These are phyloP conservation scores for Sturnira hondurensis DNA, from an alignment of 2,113 vertebrate species.

Conservation along the genomic window DNA sequence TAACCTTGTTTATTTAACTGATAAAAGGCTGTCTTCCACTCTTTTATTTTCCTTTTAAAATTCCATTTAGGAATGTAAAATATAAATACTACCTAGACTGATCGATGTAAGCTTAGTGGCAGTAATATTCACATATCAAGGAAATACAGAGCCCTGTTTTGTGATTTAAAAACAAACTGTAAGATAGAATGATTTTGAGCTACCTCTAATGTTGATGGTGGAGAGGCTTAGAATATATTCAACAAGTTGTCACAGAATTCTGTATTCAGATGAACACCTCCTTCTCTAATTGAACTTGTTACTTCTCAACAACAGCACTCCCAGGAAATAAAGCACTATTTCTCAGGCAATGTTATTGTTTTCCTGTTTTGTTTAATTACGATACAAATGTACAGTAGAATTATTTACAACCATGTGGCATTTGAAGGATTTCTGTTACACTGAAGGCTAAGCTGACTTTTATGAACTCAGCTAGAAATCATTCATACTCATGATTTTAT, in stretches of 20 bases:
- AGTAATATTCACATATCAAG: neutral
- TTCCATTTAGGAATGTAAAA: neutral
- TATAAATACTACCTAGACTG: neutral
- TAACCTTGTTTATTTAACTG: neutral
- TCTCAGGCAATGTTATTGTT: neutral
- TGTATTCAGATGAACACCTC: neutral
- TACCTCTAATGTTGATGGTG: neutral
- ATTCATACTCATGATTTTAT: neutral
- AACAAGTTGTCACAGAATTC: neutral
- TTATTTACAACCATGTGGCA: neutral
- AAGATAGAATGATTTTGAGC: neutral
- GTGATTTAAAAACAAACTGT: neutral
- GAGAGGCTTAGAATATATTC: neutral
- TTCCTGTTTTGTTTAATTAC: neutral
- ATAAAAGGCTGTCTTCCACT: neutral
- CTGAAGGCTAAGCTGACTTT: neutral
- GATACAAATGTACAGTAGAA: neutral
- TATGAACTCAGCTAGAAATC: neutral
- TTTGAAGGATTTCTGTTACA: neutral
- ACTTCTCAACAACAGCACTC: neutral
- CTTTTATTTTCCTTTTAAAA: neutral
- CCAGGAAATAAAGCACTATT: neutral
- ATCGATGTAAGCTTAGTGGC: neutral
- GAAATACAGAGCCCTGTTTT: neutral
- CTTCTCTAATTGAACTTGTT: constrained; percentile 40